Evolutionary conservation across 1,140 invertebrate species (phyloP), one percentile per base, ranked within the genome.

Genomic region (Antheraea mylitta): DNA sequence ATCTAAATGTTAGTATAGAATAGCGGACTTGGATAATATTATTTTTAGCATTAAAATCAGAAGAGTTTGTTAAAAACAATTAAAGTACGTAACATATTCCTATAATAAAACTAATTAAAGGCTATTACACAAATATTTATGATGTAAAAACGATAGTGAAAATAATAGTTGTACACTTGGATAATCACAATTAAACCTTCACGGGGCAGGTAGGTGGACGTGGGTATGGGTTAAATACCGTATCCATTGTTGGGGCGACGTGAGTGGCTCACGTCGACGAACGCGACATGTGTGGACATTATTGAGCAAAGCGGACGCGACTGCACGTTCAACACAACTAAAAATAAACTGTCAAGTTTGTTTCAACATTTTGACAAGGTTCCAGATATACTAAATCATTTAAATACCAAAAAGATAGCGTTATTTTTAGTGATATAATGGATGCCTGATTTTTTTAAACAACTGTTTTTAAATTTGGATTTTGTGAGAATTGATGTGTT

Each of bases 201-300:
- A n/a, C 13, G 16, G 45, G 5, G 45, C 45, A 53, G 45, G 45
- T 53, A 53, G 45, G 45, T 13, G 16, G 45, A 13, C 45, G 45
- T 53, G 45, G 45, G 45, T 13, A 53, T 53, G 16, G 16, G 45
- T 53, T 53, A 53, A 53, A 72, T 75, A 77, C 71, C 77, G 66
- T 76, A 73, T 84, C 76, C 79, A 84, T 80, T 81, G 75, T 79
- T 59, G 67, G 18, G 37, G 70, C 65, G 70, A 70, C 38, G 38
- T 42, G 38, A 42, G 70, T 72, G 67, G 70, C 71, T 68, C 73
- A 75, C 73, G 72, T 72, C 74, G 48, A 42, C 69, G 69, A 42
- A 71, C 75, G 72, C 78, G 79, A 78, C 79, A 83, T 81, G 78
- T 83, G 78, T 83, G 78, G 83, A 75, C 77, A 73, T 69, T 78